phyloP scores from a whole-genome alignment of 2,888 invertebrate species.

The Anagyrus pseudococci region DNA sequence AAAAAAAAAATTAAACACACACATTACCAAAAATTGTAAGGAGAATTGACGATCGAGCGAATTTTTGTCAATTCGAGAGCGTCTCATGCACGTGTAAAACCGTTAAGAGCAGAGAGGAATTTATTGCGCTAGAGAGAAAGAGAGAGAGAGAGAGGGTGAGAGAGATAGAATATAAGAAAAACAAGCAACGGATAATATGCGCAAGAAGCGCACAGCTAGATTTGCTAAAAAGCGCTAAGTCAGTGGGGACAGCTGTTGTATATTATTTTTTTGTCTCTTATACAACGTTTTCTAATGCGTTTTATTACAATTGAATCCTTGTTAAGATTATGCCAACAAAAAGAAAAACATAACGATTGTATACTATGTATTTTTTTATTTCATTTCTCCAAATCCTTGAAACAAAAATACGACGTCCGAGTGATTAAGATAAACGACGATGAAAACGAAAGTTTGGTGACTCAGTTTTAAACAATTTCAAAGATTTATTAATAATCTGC shows the following conservation, averaged over 20 bases:
- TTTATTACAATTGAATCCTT: constrained; percentile 17
- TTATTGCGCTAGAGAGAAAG: not conserved
- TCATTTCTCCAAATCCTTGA: constrained; percentile 10
- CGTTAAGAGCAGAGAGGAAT: not conserved
- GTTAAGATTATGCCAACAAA: constrained; percentile 20
- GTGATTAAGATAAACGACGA: constrained; percentile 25
- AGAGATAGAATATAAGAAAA: constrained; percentile 13
- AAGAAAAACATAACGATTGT: constrained; percentile 8
- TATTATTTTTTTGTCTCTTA: constrained; percentile 24
- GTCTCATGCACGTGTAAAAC: constrained; percentile 23
- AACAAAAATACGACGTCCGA: constrained; percentile 52
- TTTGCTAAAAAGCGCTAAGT: constrained; percentile 10
- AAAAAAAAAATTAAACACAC: no score
- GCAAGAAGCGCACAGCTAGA: not conserved
- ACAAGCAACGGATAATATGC: constrained; percentile 6
- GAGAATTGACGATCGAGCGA: constrained; percentile 7
- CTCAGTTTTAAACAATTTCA: constrained; percentile 24
- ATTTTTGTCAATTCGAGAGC: constrained; percentile 16
- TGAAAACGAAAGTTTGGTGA: constrained; percentile 23
- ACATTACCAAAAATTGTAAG: not conserved
- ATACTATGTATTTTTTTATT: constrained; percentile 22
- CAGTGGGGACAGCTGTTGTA: constrained; percentile 22
- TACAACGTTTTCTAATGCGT: constrained; percentile 32
- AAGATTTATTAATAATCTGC: constrained; percentile 13
- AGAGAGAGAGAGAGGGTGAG: not conserved